Percentiles rank a stretch among this genome's conserved stretches.
phyloP scores from a whole-genome alignment of 2,888 invertebrate species.

The Coelinius sp. region DNA sequence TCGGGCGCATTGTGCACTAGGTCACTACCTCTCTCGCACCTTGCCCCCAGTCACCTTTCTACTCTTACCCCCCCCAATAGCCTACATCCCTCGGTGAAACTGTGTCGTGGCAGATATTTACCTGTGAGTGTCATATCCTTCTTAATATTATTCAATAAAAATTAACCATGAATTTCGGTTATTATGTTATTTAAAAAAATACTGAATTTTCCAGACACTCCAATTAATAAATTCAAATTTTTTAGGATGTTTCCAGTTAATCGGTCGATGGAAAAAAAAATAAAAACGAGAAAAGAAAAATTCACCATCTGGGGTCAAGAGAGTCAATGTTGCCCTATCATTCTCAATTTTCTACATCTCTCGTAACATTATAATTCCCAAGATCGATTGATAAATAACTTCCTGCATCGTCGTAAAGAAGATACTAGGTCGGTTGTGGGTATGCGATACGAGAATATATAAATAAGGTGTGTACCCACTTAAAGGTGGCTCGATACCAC shows the following conservation, averaged over 20 bases:
- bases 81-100: conserved; percentile 1
- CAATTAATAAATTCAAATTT: no score
- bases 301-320: no score
- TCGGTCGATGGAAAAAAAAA: no score
- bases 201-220: no score
- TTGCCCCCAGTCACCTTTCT: conserved; percentile 47
- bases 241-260: no score
- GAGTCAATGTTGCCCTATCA: no score
- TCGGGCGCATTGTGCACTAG: no score
- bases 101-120: conserved; percentile 10
- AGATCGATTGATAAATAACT: conserved; percentile 17
- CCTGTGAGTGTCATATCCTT: conserved; percentile 12
- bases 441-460: conserved; percentile 15
- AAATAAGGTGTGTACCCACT: conserved; percentile 16
- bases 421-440: conserved; percentile 19
- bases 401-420: conserved; percentile 4
- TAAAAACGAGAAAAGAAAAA: no score
- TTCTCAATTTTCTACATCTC: no score
- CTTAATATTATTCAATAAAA: conserved; percentile 8
- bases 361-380: no score
- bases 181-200: no score
- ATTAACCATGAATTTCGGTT: neutral
- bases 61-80: conserved; percentile 40
- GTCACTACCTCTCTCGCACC: conserved; percentile 61
- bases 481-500: neutral